These are phyloP conservation scores for Stictocephala bisonia DNA, from an alignment of 2,888 invertebrate species.

Conservation along the genomic window DNA sequence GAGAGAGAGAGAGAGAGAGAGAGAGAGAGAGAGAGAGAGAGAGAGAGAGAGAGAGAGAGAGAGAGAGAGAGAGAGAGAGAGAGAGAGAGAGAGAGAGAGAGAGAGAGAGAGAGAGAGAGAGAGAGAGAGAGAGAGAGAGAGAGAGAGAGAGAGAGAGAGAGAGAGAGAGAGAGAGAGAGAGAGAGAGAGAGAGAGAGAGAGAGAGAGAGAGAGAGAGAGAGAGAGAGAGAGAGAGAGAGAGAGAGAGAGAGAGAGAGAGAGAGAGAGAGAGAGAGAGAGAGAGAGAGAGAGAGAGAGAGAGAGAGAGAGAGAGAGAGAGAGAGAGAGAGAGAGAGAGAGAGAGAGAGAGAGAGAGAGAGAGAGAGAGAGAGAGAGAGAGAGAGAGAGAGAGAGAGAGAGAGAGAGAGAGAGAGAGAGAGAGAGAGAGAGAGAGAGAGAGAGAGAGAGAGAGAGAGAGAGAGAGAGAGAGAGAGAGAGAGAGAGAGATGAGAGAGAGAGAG, in stretches of 20 bases:
- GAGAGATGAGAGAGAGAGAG: too few relatives aligned
- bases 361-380: neutral
- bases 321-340: neutral
- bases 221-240: neutral
- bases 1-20: too few relatives aligned
- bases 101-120: neutral
- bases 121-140: too few relatives aligned
- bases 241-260: neutral
- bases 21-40: neutral
- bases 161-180: neutral
- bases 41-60: neutral
- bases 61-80: neutral
- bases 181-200: neutral
- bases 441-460: neutral
- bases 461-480: neutral
- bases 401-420: neutral
- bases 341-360: neutral
- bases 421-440: neutral
- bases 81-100: neutral
- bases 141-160: too few relatives aligned
- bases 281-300: slow-evolving; percentile 10
- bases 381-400: neutral
- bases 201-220: neutral
- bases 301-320: neutral
- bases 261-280: neutral